A percentile compares a stretch with the other conserved stretches of the same genome.
Conservation (phyloP, 2,113 vertebrate species). For the Corythornis madagascariensis region DNA sequence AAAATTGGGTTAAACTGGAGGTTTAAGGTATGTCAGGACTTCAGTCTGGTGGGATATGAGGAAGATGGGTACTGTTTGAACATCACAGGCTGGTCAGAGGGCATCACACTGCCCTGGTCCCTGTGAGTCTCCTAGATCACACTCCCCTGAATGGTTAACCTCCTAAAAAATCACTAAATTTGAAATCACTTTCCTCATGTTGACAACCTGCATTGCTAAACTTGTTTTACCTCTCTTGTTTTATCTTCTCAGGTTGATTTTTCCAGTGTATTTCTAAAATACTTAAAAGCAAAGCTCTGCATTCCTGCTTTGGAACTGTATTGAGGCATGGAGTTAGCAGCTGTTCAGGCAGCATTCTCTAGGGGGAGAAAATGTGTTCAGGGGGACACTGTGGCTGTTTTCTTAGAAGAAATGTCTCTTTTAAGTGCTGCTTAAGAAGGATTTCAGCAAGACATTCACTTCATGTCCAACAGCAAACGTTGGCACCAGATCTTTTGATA, state of each 20-base stretch:
- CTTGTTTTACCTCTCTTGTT: too few species aligned
- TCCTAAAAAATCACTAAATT: too few species aligned
- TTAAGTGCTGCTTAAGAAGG: not conserved
- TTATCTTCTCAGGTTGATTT: too few species aligned
- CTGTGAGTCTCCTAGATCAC: too few species aligned
- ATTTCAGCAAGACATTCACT: not conserved
- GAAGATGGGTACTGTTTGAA: not conserved
- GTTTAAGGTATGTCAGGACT: not conserved
- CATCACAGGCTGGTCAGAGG: not conserved
- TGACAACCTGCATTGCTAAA: too few species aligned
- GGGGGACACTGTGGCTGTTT: not conserved
- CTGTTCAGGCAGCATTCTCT: not conserved
- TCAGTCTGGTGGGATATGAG: not conserved
- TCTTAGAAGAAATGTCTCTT: not conserved
- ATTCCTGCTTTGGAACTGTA: too few species aligned
- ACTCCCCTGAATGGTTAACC: too few species aligned
- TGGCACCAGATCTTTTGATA: not conserved
- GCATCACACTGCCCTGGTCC: too few species aligned
- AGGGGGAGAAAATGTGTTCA: not conserved
- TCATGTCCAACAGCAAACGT: not conserved
- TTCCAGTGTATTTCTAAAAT: too few species aligned
- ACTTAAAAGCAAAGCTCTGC: too few species aligned
- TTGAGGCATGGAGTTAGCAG: too few species aligned
- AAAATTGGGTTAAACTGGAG: slow-evolving; percentile 17
- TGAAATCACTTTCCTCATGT: too few species aligned